Conservation (phyloP, 35 echinoderm and acorn worm genomes). For the Ophioderma brevispina region DNA sequence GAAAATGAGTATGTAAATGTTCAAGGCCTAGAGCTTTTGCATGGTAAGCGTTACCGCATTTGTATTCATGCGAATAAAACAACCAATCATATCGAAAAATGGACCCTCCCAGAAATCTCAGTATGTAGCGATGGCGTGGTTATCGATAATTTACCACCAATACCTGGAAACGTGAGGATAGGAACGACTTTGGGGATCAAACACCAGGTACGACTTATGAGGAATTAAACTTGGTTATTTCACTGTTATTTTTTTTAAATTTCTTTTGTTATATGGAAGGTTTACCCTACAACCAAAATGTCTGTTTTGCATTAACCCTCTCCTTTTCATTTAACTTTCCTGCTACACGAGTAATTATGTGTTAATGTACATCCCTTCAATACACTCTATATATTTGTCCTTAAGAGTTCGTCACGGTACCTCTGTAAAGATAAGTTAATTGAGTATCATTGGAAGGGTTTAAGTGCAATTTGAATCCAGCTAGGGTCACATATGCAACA, state of each 20-base stretch:
- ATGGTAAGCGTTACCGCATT: conserved; percentile 16
- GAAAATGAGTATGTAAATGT: conserved; percentile 38
- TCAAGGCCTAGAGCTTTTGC: neutral
- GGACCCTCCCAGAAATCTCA: conserved; percentile 20
- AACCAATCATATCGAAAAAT: neutral
- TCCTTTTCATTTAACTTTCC: too few relatives aligned
- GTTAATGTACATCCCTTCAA: too few relatives aligned
- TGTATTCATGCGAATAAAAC: conserved; percentile 25
- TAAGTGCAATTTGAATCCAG: too few relatives aligned
- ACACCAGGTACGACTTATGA: neutral
- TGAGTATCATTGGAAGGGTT: too few relatives aligned
- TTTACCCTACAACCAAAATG: too few relatives aligned
- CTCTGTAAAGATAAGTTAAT: too few relatives aligned
- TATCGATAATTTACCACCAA: conserved; percentile 27
- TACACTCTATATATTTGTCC: too few relatives aligned
- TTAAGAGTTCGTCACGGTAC: too few relatives aligned
- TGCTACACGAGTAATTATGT: too few relatives aligned
- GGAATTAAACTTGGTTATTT: neutral
- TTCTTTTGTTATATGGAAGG: too few relatives aligned
- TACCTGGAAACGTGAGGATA: conserved; percentile 19
- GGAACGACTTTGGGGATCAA: neutral
- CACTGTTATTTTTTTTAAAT: neutral
- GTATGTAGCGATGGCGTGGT: conserved; percentile 50
- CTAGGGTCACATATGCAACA: too few relatives aligned
- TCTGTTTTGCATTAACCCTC: too few relatives aligned